These are phyloP conservation scores for Pluvianellus socialis DNA, from an alignment of 2,113 vertebrate species.

Conservation along the genomic window DNA sequence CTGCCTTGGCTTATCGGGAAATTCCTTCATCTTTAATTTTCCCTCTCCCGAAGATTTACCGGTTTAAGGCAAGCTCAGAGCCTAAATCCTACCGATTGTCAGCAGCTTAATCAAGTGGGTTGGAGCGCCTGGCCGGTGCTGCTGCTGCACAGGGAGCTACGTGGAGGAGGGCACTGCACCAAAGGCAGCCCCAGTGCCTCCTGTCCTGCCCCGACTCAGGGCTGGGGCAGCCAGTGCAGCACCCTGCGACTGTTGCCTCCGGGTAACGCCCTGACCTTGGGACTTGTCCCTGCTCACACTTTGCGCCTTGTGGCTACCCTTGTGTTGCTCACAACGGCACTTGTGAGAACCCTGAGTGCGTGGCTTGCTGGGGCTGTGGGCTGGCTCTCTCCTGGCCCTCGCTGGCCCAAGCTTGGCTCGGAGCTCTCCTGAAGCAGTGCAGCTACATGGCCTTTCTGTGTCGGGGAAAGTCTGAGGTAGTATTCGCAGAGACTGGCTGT, in stretches of 20 bases:
- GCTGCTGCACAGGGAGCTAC: not conserved
- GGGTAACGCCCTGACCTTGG: not conserved
- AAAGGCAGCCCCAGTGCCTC: not conserved
- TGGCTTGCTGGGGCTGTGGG: not conserved
- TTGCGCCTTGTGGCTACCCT: not conserved
- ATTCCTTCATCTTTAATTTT: slow-evolving; percentile 64
- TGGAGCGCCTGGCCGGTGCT: not conserved
- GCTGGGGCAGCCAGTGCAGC: not conserved
- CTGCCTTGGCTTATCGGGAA: slow-evolving; percentile 38
- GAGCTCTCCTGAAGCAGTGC: not conserved
- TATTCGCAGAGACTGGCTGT: not conserved
- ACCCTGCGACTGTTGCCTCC: not conserved
- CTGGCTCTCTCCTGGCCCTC: not conserved
- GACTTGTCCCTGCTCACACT: not conserved
- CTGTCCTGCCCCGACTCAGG: not conserved
- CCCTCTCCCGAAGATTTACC: slow-evolving; percentile 13
- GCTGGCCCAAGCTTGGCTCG: not conserved
- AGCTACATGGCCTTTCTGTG: fast-evolving
- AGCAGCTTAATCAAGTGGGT: slow-evolving; percentile 42
- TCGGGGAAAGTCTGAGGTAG: fast-evolving
- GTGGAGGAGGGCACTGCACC: not conserved
- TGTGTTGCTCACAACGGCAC: not conserved
- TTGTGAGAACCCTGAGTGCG: fast-evolving
- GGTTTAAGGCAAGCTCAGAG: slow-evolving; percentile 54
- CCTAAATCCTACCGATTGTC: not conserved